phyloP scores from a whole-genome alignment of 2,113 vertebrate species.

The Tragelaphus buxtoni region DNA sequence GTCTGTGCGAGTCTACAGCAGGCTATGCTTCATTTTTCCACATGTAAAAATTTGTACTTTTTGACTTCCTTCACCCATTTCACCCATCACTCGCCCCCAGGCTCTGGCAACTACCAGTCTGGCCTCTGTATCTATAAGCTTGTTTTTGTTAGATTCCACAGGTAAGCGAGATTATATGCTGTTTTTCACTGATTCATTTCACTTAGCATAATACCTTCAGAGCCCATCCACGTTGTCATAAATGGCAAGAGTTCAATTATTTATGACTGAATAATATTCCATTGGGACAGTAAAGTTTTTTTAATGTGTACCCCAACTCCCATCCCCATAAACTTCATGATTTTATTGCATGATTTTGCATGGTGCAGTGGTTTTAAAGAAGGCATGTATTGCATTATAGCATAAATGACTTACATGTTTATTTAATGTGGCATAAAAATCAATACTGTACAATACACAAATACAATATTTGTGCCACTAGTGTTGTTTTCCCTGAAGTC shows the following conservation, averaged over 20 bases:
- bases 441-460: background rate
- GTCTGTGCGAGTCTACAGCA: background rate
- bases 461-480: background rate
- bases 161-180: background rate
- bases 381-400: background rate
- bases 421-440: background rate
- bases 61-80: background rate
- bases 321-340: background rate
- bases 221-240: background rate
- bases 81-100: background rate
- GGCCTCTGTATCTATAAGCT: background rate
- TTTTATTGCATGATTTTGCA: background rate
- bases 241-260: background rate
- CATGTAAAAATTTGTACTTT: background rate
- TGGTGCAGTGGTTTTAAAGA: background rate
- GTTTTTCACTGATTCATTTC: background rate
- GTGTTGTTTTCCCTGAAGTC: background rate
- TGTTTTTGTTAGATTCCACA: background rate
- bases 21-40: background rate
- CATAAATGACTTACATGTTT: background rate
- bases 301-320: background rate
- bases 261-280: background rate
- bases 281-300: background rate
- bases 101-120: background rate
- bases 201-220: background rate